Percentiles rank a stretch among this genome's conserved stretches.
phyloP scores from a whole-genome alignment of 2,888 invertebrate genomes.

The Chromoteleia sp. region DNA sequence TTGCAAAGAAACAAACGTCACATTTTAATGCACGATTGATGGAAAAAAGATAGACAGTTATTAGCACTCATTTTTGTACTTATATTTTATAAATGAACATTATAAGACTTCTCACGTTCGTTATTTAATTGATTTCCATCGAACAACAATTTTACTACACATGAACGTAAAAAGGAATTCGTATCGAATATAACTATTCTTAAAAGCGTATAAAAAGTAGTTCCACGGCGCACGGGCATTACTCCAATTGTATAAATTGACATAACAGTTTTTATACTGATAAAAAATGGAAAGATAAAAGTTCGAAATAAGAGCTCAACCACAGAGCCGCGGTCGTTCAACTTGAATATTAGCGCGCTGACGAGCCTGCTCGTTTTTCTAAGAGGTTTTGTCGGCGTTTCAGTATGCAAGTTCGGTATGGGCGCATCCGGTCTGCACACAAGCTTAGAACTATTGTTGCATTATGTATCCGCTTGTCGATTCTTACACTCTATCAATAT shows the following conservation, averaged over 20 bases:
- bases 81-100: no score
- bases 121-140: no score
- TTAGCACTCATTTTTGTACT: no score
- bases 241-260: slow-evolving; percentile 39
- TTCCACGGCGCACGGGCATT: neutral
- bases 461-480: slow-evolving; percentile 80
- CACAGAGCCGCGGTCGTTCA: slow-evolving; percentile 61
- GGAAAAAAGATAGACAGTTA: no score
- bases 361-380: slow-evolving; percentile 77
- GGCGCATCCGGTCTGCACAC: slow-evolving; percentile 81
- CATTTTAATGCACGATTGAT: slow-evolving; percentile 1
- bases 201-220: neutral
- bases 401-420: slow-evolving; percentile 83
- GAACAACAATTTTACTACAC: no score
- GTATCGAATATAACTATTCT: neutral
- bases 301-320: slow-evolving; percentile 28
- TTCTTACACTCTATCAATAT: slow-evolving; percentile 71
- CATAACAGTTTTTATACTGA: slow-evolving; percentile 25
- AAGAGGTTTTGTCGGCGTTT: slow-evolving; percentile 75
- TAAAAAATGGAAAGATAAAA: slow-evolving; percentile 24
- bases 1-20: slow-evolving; percentile 2
- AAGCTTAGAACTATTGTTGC: slow-evolving; percentile 81
- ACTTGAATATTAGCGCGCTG: slow-evolving; percentile 66
- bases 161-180: neutral
- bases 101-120: no score